Base-by-base conservation (phyloP, 2,797 vertebrate genomes). In the Gymnopithys bicolor region DNA sequence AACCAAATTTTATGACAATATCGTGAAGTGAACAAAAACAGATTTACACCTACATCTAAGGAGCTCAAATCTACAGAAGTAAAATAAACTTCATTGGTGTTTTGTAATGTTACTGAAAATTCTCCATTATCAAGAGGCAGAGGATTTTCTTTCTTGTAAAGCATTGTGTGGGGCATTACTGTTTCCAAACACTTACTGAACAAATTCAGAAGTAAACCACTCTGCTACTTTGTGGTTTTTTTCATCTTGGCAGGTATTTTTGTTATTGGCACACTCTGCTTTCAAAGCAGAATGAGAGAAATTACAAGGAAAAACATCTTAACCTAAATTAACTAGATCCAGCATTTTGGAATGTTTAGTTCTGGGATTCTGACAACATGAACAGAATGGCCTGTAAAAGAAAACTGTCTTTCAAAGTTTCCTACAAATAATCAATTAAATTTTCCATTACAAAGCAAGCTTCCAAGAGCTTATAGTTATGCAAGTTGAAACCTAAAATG, bases 161-260 rank as follows among this genome's bases (percentile, higher is more conserved):
- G 15, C 0, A 0, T 21, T 52, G 17, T 43, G 11, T 18, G 11
- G 13, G 39, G 4, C 1, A 5, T 18, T 66, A 55, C 60, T 52
- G 45, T 73, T 52, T 84, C 35, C n/a, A 60, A 89, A 68, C 19
- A 64, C 7, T 74, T 46, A 58, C 18, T 28, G n/a, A 59, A 69
- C 5, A 69, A 59, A 27, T 52, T 55, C 53, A 52, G 25, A 67
- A 70, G n/a, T 18, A 84, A 87, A 55, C 6, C 18, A 73, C 35
- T 24, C 19, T 49, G 28, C 25, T 84, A 43, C 45, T 74, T 59
- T 5, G 17, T 8, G 4, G 4, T 0, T 5, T 71, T 71, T 84
- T 11, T 30, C 13, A 76, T 22, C 11, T 70, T 13, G 59, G n/a
- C 2, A 4, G 9, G 66, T 0, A 53, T 52, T 91, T 71, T 45